Percentiles rank a stretch among this genome's conserved stretches.
These are phyloP conservation scores for Gobionotothen gibberifrons DNA, from an alignment of 2,797 vertebrate genomes.

Conservation along the genomic window DNA sequence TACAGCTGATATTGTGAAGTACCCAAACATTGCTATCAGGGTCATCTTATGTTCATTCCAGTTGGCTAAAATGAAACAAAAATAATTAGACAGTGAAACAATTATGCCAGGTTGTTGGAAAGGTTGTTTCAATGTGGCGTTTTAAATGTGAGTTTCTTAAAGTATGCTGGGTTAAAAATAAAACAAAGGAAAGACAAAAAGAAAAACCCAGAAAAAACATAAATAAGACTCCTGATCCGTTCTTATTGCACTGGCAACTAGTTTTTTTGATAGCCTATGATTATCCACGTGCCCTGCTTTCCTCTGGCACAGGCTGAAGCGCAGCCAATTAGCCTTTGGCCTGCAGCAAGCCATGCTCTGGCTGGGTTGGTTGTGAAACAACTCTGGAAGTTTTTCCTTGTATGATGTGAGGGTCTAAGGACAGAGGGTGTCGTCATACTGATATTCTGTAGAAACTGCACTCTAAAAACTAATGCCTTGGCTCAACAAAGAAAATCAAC, in stretches of 20 bases:
- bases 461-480: too few relatives aligned
- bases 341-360: constrained; percentile 57
- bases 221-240: constrained; percentile 18
- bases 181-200: neutral
- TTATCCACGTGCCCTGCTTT: constrained; percentile 53
- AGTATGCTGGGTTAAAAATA: neutral
- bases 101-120: neutral
- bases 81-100: too few relatives aligned
- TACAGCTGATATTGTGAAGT: too few relatives aligned
- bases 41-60: too few relatives aligned
- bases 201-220: neutral
- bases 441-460: too few relatives aligned
- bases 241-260: constrained; percentile 6
- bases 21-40: too few relatives aligned
- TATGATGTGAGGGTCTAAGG: too few relatives aligned
- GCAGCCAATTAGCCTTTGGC: constrained; percentile 81
- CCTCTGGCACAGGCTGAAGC: constrained; percentile 66
- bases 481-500: too few relatives aligned
- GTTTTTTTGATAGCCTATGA: constrained; percentile 50
- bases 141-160: neutral
- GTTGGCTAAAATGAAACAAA: too few relatives aligned
- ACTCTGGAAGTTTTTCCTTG: too few relatives aligned
- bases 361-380: constrained; percentile 61
- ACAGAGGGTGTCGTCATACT: too few relatives aligned
- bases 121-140: neutral